Evolutionary conservation across 1,140 invertebrate species (phyloP), one percentile per base, ranked within the genome.

Genomic region (Pseudobourletiella spinata): DNA sequence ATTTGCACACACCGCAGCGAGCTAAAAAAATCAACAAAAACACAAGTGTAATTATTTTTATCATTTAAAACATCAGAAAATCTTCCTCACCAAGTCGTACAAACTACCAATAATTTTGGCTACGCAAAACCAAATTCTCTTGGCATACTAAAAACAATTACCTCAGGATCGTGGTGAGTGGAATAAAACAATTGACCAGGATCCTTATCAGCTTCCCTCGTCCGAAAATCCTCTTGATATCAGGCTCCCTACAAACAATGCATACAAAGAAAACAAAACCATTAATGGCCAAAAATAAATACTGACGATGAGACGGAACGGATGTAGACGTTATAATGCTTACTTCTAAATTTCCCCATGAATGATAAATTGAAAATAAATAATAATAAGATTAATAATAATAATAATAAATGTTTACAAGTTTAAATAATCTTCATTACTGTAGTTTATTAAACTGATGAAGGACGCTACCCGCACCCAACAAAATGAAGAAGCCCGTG

Each of bases 161-260:
- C 66, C 52, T 61, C 11, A 67, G 24, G 3, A 67, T 58, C 24
- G 66, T 24, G 3, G 42, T 59, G 6, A 58, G 24, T n/a, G 59
- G 55, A 43, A 63, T 63, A 43, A 65, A 65, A 24, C 56, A 65
- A 26, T 57, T 63, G 28, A 65, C 54, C 24, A 57, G 2, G 26
- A 68, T 63, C 8, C 60, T 35, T 25, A 68, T 57, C 2, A 63
- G 25, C 44, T 55, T 62, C 14, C 59, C 60, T 18, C 57, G 39
- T 16, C 18, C 24, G 51, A 68, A 68, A 0, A 65, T 30, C 29
- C 62, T 30, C n/a, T 54, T 58, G 20, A 67, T 26, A 15, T 57
- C 39, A 32, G 57, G 57, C 20, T 30, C 18, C 48, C 65, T 63
- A 25, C 20, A 59, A 6, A 55, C 6, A 16, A 52, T 18, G 3